phyloP scores from a whole-genome alignment of 2,113 vertebrate genomes.

The Pelobates fuscus region DNA sequence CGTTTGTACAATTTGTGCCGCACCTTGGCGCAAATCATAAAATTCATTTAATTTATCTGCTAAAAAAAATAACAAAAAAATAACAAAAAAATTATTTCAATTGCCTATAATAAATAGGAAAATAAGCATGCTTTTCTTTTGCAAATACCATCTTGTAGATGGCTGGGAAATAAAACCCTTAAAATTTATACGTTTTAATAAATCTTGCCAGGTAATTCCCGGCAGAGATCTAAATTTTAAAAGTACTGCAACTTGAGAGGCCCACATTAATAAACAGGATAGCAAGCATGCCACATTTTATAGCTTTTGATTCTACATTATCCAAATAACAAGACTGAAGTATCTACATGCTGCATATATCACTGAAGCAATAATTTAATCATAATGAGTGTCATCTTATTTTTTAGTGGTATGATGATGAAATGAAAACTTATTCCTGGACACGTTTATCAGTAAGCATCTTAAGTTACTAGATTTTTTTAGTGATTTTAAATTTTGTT shows the following conservation, averaged over 20 bases:
- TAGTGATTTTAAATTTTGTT: background rate
- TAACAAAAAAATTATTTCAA: too few relatives aligned
- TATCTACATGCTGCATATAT: conserved; percentile 24
- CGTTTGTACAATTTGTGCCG: background rate
- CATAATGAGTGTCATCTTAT: conserved; percentile 50
- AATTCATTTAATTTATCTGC: background rate
- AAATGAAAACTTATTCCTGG: conserved; percentile 51
- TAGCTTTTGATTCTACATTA: conserved; percentile 7
- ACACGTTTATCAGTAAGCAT: conserved; percentile 51
- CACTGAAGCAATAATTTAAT: conserved; percentile 34
- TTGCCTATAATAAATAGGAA: conserved; percentile 11
- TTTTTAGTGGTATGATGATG: conserved; percentile 52
- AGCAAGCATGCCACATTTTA: background rate
- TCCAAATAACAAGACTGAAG: conserved; percentile 21
- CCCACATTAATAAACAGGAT: conserved; percentile 11
- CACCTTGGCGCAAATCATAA: background rate
- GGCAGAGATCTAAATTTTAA: conserved; percentile 18
- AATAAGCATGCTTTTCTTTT: conserved; percentile 18
- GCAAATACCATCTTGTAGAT: background rate
- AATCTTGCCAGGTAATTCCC: background rate
- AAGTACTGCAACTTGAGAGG: conserved; percentile 22
- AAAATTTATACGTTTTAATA: background rate
- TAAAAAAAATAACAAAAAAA: background rate
- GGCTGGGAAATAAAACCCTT: background rate
- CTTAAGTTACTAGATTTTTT: conserved; percentile 45